Percentiles rank a stretch among this genome's conserved stretches.
These are phyloP conservation scores for Enteromius unitaeniatus DNA, from an alignment of 2,797 vertebrate genomes.

Conservation along the genomic window DNA sequence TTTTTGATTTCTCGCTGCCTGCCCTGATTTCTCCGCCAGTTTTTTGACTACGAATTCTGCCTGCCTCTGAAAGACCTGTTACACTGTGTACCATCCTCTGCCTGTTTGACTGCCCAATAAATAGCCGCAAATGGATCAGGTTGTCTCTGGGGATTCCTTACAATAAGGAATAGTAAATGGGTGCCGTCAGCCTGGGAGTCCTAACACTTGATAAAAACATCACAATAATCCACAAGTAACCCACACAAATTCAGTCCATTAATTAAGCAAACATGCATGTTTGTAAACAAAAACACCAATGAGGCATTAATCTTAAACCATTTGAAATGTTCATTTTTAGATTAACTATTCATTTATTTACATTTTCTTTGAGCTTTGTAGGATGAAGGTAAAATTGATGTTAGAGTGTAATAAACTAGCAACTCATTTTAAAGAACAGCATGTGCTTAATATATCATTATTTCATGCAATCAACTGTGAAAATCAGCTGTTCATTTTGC, in stretches of 20 bases:
- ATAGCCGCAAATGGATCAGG: no score
- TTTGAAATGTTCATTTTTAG: no score
- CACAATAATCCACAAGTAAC: background rate
- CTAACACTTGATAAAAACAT: background rate
- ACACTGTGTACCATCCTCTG: no score
- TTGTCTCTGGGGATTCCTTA: no score
- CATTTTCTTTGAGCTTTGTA: background rate
- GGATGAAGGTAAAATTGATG: background rate
- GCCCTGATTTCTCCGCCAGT: no score
- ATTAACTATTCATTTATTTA: background rate
- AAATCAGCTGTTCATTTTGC: no score
- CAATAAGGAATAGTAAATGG: background rate
- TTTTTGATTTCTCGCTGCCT: no score
- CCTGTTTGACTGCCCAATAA: no score
- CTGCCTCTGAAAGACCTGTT: no score
- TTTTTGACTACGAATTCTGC: no score
- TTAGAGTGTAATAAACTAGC: background rate
- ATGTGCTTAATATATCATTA: background rate
- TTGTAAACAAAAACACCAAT: background rate
- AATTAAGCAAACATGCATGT: background rate
- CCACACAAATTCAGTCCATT: background rate
- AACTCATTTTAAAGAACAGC: background rate
- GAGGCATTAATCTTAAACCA: background rate
- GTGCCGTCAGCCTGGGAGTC: background rate
- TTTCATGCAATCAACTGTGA: background rate